Evolutionary conservation across 2,888 invertebrate species (phyloP).

Genomic region (Diogma glabrata): DNA sequence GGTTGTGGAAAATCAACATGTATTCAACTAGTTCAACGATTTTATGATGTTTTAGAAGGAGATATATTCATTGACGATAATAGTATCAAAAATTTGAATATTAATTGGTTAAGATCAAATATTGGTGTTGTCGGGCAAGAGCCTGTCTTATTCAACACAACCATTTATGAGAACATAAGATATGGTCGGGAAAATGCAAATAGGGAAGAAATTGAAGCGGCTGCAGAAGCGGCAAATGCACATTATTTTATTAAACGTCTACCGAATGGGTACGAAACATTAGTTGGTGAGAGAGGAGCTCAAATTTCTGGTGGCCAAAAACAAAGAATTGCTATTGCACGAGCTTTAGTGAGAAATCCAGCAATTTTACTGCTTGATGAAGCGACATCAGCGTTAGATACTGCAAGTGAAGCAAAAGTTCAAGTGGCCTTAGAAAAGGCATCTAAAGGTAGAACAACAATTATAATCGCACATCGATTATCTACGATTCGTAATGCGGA

Average conservation of each 20-base stretch:
- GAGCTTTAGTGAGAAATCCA: conserved; percentile 58
- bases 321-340: conserved; percentile 64
- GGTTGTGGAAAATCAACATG: conserved; percentile 69
- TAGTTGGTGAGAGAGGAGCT: conserved; percentile 60
- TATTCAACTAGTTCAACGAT: conserved; percentile 53
- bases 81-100: conserved; percentile 51
- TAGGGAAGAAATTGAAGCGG: conserved; percentile 48
- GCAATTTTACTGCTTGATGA: conserved; percentile 58
- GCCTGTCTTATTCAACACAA: conserved; percentile 64
- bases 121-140: conserved; percentile 75
- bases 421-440: conserved; percentile 63
- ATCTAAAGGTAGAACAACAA: conserved; percentile 50
- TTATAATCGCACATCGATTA: conserved; percentile 56
- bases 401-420: conserved; percentile 60
- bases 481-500: conserved; percentile 54
- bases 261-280: conserved; percentile 56
- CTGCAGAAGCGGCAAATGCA: conserved; percentile 55
- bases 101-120: conserved; percentile 53
- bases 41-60: conserved; percentile 45
- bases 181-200: conserved; percentile 54
- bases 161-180: conserved; percentile 47
- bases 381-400: conserved; percentile 66
- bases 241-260: conserved; percentile 56
- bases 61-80: conserved; percentile 33
- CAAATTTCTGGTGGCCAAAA: conserved; percentile 67